Evolutionary conservation across 2,888 invertebrate species (phyloP), one percentile per base, ranked within the genome.

Genomic region (Beris morrisii): DNA sequence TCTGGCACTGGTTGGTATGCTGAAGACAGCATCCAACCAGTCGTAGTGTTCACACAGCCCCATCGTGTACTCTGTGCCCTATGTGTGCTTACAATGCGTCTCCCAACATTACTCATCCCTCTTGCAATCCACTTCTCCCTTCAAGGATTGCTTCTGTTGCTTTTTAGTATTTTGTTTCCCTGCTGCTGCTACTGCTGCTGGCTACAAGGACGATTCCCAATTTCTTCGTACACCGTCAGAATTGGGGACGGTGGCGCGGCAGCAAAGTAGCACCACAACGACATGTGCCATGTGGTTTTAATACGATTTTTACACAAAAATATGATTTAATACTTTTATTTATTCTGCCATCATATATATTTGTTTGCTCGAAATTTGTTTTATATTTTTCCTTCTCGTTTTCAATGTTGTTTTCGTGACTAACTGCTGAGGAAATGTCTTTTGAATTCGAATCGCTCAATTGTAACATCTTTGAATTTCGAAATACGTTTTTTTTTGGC

Each of bases 221-320:
- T 65, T 64, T 56, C 66, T 64, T 58, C 38, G 64, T 50, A 44
- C 52, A 57, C 55, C 46, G 50, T 43, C 32, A 32, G 44, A 28
- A 30, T 50, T 50, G 61, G 50, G 57, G 63, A 59, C 28, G 54
- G 52, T 58, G 64, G 53, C 32, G 53, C 31, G 61, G 61, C 32
- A 52, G 61, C 61, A 50, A 61, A 64, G 64, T 53, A 67, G 46
- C 57, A 57, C 67, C 66, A 65, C 68, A 69, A 68, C 67, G 67
- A 69, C 68, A 69, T 72, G 70, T 69, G 66, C 69, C 71, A 72
- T 70, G 69, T 72, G 71, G 64, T 72, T 70, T 72, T 72, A 70
- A 72, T 72, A 70, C 67, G 70, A 70, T 70, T 72, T 70, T 70
- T 70, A 69, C 71, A 68, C 67, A 69, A 68, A 71, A 70, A 70